Evolutionary conservation across 2,888 invertebrate species (phyloP).

Genomic region (Pachliopta kotzebuea): DNA sequence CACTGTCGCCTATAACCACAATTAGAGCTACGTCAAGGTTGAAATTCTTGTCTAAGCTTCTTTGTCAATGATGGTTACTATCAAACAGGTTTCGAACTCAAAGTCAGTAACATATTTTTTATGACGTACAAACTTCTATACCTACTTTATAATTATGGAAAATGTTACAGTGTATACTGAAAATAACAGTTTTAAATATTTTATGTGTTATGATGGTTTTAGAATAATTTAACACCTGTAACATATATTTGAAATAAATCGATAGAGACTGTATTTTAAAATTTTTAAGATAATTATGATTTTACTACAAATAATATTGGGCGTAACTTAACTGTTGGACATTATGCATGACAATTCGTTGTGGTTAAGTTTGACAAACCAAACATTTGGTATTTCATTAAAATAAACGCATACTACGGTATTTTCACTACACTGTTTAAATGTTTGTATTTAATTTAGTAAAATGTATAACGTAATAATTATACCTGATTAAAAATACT

Average conservation of each 20-base stretch:
- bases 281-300: background rate
- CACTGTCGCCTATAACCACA: conserved; percentile 50
- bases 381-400: conserved; percentile 4
- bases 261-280: background rate
- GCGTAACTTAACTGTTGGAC: conserved; percentile 3
- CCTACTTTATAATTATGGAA: background rate
- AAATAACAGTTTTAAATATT: no score
- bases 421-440: background rate
- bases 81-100: conserved; percentile 22
- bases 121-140: background rate
- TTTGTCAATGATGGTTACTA: conserved; percentile 30
- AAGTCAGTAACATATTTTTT: conserved; percentile 11
- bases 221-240: no score
- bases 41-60: conserved; percentile 38
- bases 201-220: no score
- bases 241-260: background rate
- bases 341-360: conserved; percentile 8
- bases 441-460: no score
- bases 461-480: background rate
- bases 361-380: background rate
- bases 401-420: conserved; percentile 2
- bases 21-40: conserved; percentile 55
- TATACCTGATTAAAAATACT: background rate
- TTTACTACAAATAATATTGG: no score
- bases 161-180: background rate